Evolutionary conservation across 2,797 vertebrate genomes (phyloP).

Genomic region (Etheostoma perlongum): DNA sequence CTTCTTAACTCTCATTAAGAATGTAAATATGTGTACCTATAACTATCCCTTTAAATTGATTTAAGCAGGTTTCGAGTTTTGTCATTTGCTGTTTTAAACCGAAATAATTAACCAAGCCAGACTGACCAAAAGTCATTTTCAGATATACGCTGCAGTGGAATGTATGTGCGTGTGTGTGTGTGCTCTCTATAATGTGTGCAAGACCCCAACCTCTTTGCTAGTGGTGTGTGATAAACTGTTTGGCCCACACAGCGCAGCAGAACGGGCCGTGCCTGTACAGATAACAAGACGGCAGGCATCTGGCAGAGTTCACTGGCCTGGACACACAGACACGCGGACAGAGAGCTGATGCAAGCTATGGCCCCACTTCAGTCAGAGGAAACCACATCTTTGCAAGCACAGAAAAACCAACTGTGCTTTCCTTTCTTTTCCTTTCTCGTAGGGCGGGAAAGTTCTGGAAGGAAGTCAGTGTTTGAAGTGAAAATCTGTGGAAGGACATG

Average conservation of each 20-base stretch:
- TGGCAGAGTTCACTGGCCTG: slow-evolving; percentile 58
- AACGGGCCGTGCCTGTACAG: slow-evolving; percentile 46
- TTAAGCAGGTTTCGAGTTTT: neutral
- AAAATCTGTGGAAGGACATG: slow-evolving; percentile 37
- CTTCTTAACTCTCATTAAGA: neutral
- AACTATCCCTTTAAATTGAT: neutral
- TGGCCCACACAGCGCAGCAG: slow-evolving; percentile 42
- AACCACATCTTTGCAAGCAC: slow-evolving; percentile 62
- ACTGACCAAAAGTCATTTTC: neutral
- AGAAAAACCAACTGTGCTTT: slow-evolving; percentile 49
- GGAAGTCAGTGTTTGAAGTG: slow-evolving; percentile 49
- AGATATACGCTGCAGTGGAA: neutral
- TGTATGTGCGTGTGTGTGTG: neutral
- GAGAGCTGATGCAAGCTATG: slow-evolving; percentile 51
- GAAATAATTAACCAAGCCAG: neutral
- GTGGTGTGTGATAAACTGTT: slow-evolving; percentile 58
- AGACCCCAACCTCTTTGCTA: slow-evolving; percentile 34
- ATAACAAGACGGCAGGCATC: slow-evolving; percentile 66
- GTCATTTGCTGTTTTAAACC: neutral
- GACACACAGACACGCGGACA: slow-evolving; percentile 50
- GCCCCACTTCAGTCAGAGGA: slow-evolving; percentile 54
- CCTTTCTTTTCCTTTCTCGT: slow-evolving; percentile 43
- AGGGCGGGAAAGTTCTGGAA: slow-evolving; percentile 18
- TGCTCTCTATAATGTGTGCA: slow-evolving; percentile 28
- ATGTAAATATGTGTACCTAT: neutral